Evolutionary conservation across 2,888 invertebrate genomes (phyloP).

Genomic region (Thymelicus acteon): DNA sequence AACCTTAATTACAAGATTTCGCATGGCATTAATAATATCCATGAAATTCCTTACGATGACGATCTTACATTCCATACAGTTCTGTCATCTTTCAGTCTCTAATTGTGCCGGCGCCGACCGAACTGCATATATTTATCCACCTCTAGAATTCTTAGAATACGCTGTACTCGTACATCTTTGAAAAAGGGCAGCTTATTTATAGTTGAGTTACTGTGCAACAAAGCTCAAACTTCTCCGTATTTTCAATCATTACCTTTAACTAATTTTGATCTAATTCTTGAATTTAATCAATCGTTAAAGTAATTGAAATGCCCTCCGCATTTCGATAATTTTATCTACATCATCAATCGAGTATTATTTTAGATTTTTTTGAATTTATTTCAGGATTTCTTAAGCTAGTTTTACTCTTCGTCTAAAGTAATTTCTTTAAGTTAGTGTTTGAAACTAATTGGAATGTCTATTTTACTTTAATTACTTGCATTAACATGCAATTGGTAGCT

Average conservation of each 20-base stretch:
- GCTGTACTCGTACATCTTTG: constrained; percentile 8
- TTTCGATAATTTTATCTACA: too few relatives aligned
- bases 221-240: background rate
- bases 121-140: constrained; percentile 32
- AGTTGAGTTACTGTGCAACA: background rate
- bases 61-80: constrained; percentile 40
- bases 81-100: constrained; percentile 45
- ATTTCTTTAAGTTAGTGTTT: too few relatives aligned
- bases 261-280: too few relatives aligned
- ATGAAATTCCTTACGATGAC: constrained; percentile 20
- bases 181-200: constrained; percentile 25
- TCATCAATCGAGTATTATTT: too few relatives aligned
- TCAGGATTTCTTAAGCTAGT: too few relatives aligned
- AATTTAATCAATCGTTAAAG: too few relatives aligned
- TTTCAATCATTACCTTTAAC: too few relatives aligned
- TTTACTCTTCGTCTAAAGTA: too few relatives aligned
- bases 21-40: background rate
- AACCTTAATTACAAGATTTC: constrained; percentile 2
- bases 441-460: background rate
- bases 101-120: constrained; percentile 49
- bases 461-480: background rate
- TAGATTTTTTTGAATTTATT: too few relatives aligned
- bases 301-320: too few relatives aligned
- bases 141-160: constrained; percentile 26
- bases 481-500: background rate